Evolutionary conservation across 2,113 vertebrate species (phyloP), one percentile per base, ranked within the genome.

Genomic region (Tragulus kanchil): DNA sequence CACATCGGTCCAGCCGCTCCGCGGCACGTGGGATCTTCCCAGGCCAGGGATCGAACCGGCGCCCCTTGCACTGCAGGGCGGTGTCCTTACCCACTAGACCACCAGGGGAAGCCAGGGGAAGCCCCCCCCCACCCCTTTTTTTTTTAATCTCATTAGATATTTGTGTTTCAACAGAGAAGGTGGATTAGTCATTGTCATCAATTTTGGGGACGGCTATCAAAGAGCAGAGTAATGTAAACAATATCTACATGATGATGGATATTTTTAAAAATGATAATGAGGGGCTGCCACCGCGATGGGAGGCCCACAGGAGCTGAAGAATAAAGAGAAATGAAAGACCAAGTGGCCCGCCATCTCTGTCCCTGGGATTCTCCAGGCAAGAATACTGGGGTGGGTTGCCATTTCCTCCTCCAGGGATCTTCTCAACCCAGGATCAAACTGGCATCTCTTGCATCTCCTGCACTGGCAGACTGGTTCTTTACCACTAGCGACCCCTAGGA

Each of bases 191-290:
- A 91, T 84, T 83, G 3, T 11, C 26, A 31, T 86, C 31, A 77
- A 96, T 79, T 89, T 78, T 16, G 48, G 9, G 9, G 15, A n/a
- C 45, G 94, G 45, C 90, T 97, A n/a, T 97, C 73, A 95, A 97
- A 85, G 90, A 42, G 16, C 61, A 86, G 25, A 42, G 2, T 65
- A 97, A 95, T 92, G 93, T 83, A 81, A 97, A 97, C 17, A 95
- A 58, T 31, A 26, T 28, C 95, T 16, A 65, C 26, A 94, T 97
- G 93, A 61, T 81, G 96, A 96, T 94, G 58, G 86, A 11, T 62
- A 84, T 87, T 98, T 87, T 98, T 98, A 56, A 95, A 97, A n/a
- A 58, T 94, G 97, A 92, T 92, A 86, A 94, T 25, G 93, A 93
- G n/a, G n/a, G n/a, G n/a, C n/a, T n/a, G n/a, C n/a, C n/a, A n/a